Base-by-base conservation (phyloP, 1,140 invertebrate species). In the Adoxophyes honmai region DNA sequence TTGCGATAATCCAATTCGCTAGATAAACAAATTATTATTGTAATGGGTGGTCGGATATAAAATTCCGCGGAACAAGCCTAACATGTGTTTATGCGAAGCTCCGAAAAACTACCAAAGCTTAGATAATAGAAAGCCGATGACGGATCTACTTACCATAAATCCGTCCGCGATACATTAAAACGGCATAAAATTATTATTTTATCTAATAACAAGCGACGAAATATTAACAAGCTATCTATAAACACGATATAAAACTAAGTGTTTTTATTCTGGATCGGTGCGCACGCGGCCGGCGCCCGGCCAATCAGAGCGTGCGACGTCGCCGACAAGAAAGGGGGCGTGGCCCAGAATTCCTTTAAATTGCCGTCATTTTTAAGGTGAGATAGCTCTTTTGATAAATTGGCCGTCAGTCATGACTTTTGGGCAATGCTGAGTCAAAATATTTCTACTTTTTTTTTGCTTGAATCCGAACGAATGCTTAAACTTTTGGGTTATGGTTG, bases 131-230 rank as follows among this genome's bases (percentile, higher is more conserved):
- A 15, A 10, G 10, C 1, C 56, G 56, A 21, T 15, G 56, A 57
- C 35, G 33, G 56, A 57, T 57, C 44, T 57, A 59, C 39, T 57
- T 57, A 35, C 9, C 48, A 52, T 59, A 52, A 59, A 59, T 59
- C 57, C 38, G 13, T 59, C 57, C 34, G 13, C 34, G 34, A 9
- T n/a, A 51, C 56, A 35, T 56, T 51, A 51, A 33, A 48, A 48
- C 15, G 13, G 18, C 34, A 4, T 34, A 58, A 21, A 57, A 13
- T 52, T 59, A 53, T 59, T 59, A 42, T 52, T 59, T 59, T 53
- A 52, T 59, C 57, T 59, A 53, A 59, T 44, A 59, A 48, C 35
- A 53, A 21, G 15, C 28, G 57, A 28, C 37, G 57, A 59, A 13
- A 34, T 53, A 28, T 59, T 59, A 52, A 59, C 57, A 39, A 59